These are phyloP conservation scores for Cynocephalus volans DNA, from an alignment of 2,113 vertebrate genomes.

Conservation along the genomic window DNA sequence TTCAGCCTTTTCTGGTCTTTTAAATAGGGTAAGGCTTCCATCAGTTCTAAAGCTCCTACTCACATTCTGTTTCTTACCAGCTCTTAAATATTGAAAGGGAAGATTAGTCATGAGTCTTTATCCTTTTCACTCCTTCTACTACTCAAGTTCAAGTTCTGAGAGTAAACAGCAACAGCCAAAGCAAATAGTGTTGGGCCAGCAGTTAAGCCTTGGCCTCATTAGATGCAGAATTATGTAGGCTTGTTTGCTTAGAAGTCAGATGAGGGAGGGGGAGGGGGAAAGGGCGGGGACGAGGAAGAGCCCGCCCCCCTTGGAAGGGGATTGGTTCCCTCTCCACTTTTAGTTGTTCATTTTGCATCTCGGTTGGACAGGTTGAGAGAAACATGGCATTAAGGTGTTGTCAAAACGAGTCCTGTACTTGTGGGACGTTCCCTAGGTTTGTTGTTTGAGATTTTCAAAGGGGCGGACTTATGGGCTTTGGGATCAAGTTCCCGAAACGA, in stretches of 20 bases:
- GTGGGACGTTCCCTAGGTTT: conserved; percentile 60
- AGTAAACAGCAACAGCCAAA: conserved; percentile 44
- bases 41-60: neutral
- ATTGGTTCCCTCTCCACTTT: conserved; percentile 66
- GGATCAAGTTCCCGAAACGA: neutral
- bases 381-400: conserved; percentile 70
- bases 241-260: conserved; percentile 40
- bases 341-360: neutral
- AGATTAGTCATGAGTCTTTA: neutral
- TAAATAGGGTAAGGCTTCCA: neutral
- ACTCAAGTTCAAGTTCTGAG: neutral
- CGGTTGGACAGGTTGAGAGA: conserved; percentile 60
- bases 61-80: neutral
- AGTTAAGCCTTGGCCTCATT: neutral
- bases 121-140: conserved; percentile 7
- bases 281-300: neutral
- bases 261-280: fast-evolving
- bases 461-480: conserved; percentile 1
- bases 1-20: neutral
- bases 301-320: conserved; percentile 46
- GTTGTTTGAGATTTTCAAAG: conserved; percentile 69
- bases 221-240: neutral
- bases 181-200: conserved; percentile 4
- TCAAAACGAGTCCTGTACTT: conserved; percentile 48
- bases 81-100: neutral